These are phyloP conservation scores for Pteropus alecto DNA, from an alignment of 2,113 vertebrate genomes.

Conservation along the genomic window DNA sequence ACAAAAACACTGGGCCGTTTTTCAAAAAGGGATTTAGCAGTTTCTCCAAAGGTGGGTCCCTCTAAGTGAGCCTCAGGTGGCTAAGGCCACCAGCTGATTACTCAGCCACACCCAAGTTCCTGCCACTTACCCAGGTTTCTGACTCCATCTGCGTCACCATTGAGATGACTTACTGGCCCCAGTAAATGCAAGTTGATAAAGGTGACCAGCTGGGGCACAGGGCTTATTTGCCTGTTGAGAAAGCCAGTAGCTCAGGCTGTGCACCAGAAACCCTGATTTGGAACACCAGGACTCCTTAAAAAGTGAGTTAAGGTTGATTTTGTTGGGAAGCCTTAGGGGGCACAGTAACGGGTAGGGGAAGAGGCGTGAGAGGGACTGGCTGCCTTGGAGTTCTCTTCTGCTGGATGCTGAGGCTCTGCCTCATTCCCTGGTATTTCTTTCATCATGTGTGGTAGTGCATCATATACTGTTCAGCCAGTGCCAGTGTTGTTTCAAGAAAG, in stretches of 20 bases:
- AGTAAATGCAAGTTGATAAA: not conserved
- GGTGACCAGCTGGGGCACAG: not conserved
- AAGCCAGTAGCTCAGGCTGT: not conserved
- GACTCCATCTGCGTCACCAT: not conserved
- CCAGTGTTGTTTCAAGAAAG: not conserved
- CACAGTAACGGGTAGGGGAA: not conserved
- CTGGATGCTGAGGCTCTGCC: not conserved
- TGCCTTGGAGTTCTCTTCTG: not conserved
- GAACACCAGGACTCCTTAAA: not conserved
- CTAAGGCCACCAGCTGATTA: not conserved
- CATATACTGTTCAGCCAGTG: not conserved
- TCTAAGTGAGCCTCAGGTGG: not conserved
- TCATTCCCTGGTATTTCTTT: not conserved
- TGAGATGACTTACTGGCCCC: not conserved
- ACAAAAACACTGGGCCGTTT: not conserved
- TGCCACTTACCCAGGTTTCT: not conserved
- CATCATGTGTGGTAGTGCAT: not conserved
- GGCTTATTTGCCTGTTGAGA: not conserved
- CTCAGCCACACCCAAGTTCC: constrained; percentile 60
- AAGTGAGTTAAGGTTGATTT: constrained; percentile 41
- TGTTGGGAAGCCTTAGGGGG: not conserved
- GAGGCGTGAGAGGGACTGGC: not conserved
- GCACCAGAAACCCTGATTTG: not conserved
- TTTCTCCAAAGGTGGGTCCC: not conserved
- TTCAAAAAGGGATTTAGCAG: not conserved